A percentile compares a stretch with the other conserved stretches of the same genome.
Conservation (phyloP, 2,888 invertebrate species). For the Ariolimax columbianus region DNA sequence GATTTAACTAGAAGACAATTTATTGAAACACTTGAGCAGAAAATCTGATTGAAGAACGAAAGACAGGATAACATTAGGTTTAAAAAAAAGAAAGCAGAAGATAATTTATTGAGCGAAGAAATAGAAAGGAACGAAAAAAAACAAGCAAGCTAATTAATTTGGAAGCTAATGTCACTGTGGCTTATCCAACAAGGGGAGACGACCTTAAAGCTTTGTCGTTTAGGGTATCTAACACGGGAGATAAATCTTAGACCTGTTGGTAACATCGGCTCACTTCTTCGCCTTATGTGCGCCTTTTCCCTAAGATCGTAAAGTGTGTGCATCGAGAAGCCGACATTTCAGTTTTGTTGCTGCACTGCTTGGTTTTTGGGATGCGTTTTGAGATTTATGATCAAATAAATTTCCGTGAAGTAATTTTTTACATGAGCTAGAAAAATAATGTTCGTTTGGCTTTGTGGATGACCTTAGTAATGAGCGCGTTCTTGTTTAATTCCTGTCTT, state of each 20-base stretch:
- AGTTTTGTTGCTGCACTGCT: background rate
- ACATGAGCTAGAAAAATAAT: too few relatives aligned
- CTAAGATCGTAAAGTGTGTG: background rate
- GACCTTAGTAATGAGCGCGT: too few relatives aligned
- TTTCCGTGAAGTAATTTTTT: background rate
- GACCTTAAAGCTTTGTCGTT: conserved; percentile 25
- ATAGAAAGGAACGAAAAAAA: background rate
- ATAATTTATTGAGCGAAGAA: too few relatives aligned
- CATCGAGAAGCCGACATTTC: background rate
- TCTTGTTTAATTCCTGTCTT: too few relatives aligned
- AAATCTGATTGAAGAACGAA: too few relatives aligned
- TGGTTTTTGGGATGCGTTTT: background rate
- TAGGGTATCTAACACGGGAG: conserved; percentile 19
- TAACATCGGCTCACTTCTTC: conserved; percentile 18
- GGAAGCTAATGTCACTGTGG: conserved; percentile 9
- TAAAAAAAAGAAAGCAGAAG: too few relatives aligned
- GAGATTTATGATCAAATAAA: background rate
- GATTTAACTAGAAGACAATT: too few relatives aligned
- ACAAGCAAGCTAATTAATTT: conserved; percentile 21
- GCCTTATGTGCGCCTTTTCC: background rate
- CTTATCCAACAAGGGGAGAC: background rate
- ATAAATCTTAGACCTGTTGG: conserved; percentile 36
- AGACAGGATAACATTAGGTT: too few relatives aligned
- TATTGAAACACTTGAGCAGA: too few relatives aligned
- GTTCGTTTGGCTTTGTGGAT: too few relatives aligned